Evolutionary conservation across 2,797 vertebrate genomes (phyloP).

Genomic region (Merluccius polli): DNA sequence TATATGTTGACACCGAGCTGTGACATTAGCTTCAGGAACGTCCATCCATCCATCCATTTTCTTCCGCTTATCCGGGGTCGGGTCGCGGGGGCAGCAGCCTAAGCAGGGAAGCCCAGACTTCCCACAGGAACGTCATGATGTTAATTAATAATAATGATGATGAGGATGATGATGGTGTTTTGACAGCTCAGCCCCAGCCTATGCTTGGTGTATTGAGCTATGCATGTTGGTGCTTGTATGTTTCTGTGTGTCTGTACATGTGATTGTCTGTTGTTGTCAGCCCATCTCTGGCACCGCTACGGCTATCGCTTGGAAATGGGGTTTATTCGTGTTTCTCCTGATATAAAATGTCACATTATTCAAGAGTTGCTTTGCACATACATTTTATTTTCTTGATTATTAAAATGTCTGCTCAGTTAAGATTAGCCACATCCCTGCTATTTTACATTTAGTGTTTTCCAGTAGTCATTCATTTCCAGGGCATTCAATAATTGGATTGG

Average conservation of each 20-base stretch:
- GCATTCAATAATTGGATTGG: conserved; percentile 16
- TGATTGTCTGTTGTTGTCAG: not conserved
- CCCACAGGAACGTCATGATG: not conserved
- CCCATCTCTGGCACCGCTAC: not conserved
- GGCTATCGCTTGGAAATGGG: not conserved
- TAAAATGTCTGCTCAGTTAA: not conserved
- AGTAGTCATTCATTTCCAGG: not conserved
- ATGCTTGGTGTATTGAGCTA: too few relatives aligned
- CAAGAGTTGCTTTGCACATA: too few relatives aligned
- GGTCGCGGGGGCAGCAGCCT: too few relatives aligned
- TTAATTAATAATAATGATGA: too few relatives aligned
- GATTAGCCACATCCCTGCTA: not conserved
- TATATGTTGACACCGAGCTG: not conserved
- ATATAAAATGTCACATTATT: not conserved
- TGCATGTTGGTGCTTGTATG: not conserved
- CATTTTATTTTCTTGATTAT: not conserved
- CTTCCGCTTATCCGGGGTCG: too few relatives aligned
- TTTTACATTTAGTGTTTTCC: not conserved
- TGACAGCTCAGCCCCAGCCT: not conserved
- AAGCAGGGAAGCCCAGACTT: too few relatives aligned
- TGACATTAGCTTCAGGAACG: not conserved
- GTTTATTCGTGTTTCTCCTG: not conserved
- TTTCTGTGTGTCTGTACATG: not conserved
- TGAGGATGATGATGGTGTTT: too few relatives aligned
- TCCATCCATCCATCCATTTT: too few relatives aligned